A percentile compares a stretch with the other conserved stretches of the same genome.
Evolutionary conservation across 2,113 vertebrate species (phyloP).

Genomic region (Corydoras maculifer): DNA sequence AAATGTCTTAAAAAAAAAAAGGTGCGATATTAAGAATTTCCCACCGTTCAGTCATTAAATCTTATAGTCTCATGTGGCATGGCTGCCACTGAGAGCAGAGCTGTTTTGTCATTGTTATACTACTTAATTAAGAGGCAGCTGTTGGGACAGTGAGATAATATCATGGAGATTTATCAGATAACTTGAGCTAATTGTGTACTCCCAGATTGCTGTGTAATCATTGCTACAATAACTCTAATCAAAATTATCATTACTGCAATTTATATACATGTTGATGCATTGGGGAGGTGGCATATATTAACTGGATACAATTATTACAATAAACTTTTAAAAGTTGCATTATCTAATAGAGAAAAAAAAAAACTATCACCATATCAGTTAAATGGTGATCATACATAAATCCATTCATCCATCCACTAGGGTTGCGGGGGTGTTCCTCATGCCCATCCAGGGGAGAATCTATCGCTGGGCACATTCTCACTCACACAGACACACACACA

Average conservation of each 20-base stretch:
- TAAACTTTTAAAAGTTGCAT: too few relatives aligned
- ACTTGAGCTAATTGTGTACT: slow-evolving; percentile 48
- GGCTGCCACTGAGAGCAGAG: slow-evolving; percentile 1
- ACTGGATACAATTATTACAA: slow-evolving; percentile 14
- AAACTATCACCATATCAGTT: too few relatives aligned
- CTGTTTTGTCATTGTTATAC: slow-evolving; percentile 29
- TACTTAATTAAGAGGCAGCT: slow-evolving; percentile 50
- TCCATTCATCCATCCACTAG: too few relatives aligned
- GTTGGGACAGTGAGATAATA: slow-evolving; percentile 51
- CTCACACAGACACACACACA: too few relatives aligned
- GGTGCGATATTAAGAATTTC: slow-evolving; percentile 14
- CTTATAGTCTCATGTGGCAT: slow-evolving; percentile 9
- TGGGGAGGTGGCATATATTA: slow-evolving; percentile 23
- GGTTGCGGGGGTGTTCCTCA: too few relatives aligned
- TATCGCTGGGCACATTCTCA: too few relatives aligned
- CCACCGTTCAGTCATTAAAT: slow-evolving; percentile 11
- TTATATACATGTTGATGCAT: slow-evolving; percentile 41
- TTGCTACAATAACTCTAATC: slow-evolving; percentile 47
- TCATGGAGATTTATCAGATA: slow-evolving; percentile 48
- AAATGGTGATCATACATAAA: too few relatives aligned
- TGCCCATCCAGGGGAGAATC: too few relatives aligned
- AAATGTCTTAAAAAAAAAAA: neutral
- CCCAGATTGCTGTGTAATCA: slow-evolving; percentile 54
- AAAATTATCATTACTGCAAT: slow-evolving; percentile 45
- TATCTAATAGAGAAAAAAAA: too few relatives aligned